Conservation (phyloP, 2,888 invertebrate genomes). For the Parochlus steinenii region DNA sequence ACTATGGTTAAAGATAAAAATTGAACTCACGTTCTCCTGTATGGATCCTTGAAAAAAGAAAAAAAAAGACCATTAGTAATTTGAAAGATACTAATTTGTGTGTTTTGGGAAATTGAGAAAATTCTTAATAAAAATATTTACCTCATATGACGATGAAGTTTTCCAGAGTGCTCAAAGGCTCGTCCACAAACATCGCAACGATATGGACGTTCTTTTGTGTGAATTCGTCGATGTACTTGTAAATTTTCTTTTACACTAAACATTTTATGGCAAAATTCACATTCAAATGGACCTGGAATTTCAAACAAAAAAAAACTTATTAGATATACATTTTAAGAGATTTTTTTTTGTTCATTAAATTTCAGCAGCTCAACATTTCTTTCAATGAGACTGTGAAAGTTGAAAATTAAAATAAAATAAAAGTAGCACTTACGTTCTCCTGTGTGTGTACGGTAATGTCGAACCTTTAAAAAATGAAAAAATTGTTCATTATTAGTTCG, state of each 20-base stretch:
- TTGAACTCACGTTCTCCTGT: slow-evolving; percentile 60
- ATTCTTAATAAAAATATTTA: no score
- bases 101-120: no score
- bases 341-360: no score
- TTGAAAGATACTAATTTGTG: slow-evolving; percentile 31
- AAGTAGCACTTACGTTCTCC: no score
- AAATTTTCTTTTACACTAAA: slow-evolving; percentile 87
- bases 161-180: slow-evolving; percentile 82
- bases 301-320: slow-evolving; percentile 26
- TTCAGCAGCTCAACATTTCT: no score
- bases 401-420: no score
- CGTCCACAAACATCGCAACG: slow-evolving; percentile 68
- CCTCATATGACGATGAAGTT: slow-evolving; percentile 79
- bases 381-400: no score
- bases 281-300: slow-evolving; percentile 52
- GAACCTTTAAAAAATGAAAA: slow-evolving; percentile 3
- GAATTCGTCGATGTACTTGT: slow-evolving; percentile 76
- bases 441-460: slow-evolving; percentile 10
- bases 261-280: slow-evolving; percentile 82
- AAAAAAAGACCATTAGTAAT: slow-evolving; percentile 1
- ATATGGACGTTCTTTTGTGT: slow-evolving; percentile 82
- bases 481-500: slow-evolving; percentile 1
- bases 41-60: background rate
- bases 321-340: no score
- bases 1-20: no score